These are phyloP conservation scores for Cynoglossus semilaevis DNA, from an alignment of 2,113 vertebrate species.

Conservation along the genomic window DNA sequence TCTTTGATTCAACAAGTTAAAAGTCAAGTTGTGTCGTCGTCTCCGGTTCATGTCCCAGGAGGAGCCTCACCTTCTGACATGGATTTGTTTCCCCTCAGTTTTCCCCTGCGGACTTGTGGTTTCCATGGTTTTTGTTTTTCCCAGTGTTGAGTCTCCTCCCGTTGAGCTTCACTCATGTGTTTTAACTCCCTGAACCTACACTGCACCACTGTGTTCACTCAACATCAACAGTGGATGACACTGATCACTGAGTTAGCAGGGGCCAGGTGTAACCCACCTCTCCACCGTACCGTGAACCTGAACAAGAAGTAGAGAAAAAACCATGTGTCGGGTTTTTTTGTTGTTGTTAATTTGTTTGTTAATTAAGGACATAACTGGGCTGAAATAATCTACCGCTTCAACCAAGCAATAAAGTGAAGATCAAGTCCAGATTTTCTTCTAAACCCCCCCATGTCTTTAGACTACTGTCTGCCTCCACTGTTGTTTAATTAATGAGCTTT, in stretches of 20 bases:
- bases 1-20: slow-evolving; percentile 14
- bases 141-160: slow-evolving; percentile 5
- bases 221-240: too few relatives aligned
- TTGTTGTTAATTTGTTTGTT: slow-evolving; percentile 12
- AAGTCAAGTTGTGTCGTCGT: slow-evolving; percentile 12
- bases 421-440: slow-evolving; percentile 20
- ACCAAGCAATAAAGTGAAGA: slow-evolving; percentile 17
- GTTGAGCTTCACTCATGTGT: slow-evolving; percentile 21
- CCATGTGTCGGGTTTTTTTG: not conserved
- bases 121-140: slow-evolving; percentile 63
- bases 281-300: too few relatives aligned
- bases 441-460: slow-evolving; percentile 11
- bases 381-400: slow-evolving; percentile 13
- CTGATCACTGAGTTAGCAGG: too few relatives aligned
- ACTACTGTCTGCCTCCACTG: slow-evolving; percentile 40
- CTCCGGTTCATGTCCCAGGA: slow-evolving; percentile 23
- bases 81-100: slow-evolving; percentile 61
- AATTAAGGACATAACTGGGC: slow-evolving; percentile 23
- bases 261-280: too few relatives aligned
- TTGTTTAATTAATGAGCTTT: slow-evolving; percentile 61
- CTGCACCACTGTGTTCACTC: slow-evolving; percentile 23
- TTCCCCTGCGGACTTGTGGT: slow-evolving; percentile 52
- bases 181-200: too few relatives aligned
- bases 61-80: slow-evolving; percentile 42
- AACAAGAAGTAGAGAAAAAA: too few relatives aligned